A percentile compares a stretch with the other conserved stretches of the same genome.
These are phyloP conservation scores for Arothron firmamentum DNA, from an alignment of 2,113 vertebrate genomes.

Conservation along the genomic window DNA sequence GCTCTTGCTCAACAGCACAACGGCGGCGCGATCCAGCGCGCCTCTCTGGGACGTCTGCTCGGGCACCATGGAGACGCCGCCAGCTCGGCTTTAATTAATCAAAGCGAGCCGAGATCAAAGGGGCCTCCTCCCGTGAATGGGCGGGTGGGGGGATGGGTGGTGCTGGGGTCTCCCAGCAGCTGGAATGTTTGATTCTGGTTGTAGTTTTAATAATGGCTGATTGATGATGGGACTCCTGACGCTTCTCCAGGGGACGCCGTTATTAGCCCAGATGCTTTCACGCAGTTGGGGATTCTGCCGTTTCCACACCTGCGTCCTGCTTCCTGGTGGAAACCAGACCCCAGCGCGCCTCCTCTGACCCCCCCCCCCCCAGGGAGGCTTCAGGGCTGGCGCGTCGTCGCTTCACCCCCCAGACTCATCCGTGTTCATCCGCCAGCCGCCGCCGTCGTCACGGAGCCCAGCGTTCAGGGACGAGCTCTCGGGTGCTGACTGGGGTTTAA, in stretches of 20 bases:
- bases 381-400: conserved; percentile 41
- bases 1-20: conserved; percentile 45
- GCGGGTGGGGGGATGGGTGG: conserved; percentile 23
- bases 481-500: background rate
- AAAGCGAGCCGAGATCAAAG: conserved; percentile 58
- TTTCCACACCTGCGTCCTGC: conserved; percentile 66
- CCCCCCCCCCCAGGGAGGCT: conserved; percentile 57
- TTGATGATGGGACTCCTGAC: too few species aligned
- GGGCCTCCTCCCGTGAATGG: conserved; percentile 38
- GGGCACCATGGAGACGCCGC: conserved; percentile 55
- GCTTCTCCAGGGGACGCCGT: too few species aligned
- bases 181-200: conserved; percentile 20
- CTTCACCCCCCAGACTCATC: conserved; percentile 49
- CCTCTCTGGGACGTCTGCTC: conserved; percentile 43
- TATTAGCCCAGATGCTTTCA: conserved; percentile 69
- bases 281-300: conserved; percentile 56
- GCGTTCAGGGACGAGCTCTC: conserved; percentile 25
- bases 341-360: conserved; percentile 38
- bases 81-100: conserved; percentile 64
- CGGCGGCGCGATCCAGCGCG: conserved; percentile 27
- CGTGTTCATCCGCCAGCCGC: conserved; percentile 53
- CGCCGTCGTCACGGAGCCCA: conserved; percentile 40
- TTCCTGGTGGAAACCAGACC: conserved; percentile 52
- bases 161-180: too few species aligned
- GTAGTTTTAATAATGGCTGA: conserved; percentile 49